Evolutionary conservation across 2,113 vertebrate species (phyloP).

Genomic region (Centrocercus urophasianus): DNA sequence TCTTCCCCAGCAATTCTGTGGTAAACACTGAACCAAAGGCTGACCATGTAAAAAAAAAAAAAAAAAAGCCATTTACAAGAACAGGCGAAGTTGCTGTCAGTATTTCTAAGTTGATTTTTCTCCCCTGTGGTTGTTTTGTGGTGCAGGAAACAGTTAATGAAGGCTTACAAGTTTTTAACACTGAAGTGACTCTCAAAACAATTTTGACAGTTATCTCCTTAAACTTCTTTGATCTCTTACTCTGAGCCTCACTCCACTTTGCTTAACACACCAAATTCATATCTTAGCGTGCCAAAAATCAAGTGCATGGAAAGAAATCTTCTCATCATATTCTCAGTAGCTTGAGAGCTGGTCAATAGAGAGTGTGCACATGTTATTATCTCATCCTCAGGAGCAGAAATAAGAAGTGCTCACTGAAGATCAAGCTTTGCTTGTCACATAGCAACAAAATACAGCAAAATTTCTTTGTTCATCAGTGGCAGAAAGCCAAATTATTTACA

Average conservation of each 20-base stretch:
- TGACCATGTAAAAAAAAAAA: not conserved
- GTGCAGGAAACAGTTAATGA: not conserved
- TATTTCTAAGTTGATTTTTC: not conserved
- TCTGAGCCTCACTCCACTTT: not conserved
- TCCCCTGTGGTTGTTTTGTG: not conserved
- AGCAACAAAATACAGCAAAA: not conserved
- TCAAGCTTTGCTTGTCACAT: not conserved
- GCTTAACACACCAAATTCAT: not conserved
- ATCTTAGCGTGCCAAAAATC: not conserved
- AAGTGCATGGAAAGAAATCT: not conserved
- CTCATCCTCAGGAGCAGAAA: not conserved
- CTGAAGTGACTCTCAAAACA: not conserved
- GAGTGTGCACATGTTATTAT: not conserved
- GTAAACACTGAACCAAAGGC: not conserved
- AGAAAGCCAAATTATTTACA: conserved; percentile 24
- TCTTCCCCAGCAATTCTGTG: not conserved
- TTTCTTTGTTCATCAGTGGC: not conserved
- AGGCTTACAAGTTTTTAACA: not conserved
- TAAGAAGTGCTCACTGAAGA: not conserved
- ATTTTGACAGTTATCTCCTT: not conserved
- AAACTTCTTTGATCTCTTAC: not conserved
- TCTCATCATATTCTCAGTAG: not conserved
- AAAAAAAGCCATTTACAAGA: not conserved
- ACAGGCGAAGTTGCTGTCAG: not conserved
- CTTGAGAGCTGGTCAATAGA: not conserved